Conservation (phyloP, 2,888 invertebrate genomes). For the Diogma glabrata region DNA sequence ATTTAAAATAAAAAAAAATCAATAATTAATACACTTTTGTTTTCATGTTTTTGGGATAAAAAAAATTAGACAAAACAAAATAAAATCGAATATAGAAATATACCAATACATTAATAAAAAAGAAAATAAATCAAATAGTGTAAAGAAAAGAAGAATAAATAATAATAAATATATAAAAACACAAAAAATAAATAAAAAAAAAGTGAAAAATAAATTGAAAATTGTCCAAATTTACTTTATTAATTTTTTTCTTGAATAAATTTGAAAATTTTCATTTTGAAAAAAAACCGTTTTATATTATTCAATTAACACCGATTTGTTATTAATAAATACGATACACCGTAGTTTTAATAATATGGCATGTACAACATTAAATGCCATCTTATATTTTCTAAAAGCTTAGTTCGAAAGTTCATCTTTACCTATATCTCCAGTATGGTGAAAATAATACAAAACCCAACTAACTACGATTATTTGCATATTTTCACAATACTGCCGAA, state of each 20-base stretch:
- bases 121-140: slow-evolving; percentile 4
- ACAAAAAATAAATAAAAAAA: not conserved
- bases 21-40: not conserved
- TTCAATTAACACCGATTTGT: too few species aligned
- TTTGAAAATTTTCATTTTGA: slow-evolving; percentile 14
- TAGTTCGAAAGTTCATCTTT: too few species aligned
- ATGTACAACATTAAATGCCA: too few species aligned
- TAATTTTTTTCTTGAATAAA: slow-evolving; percentile 15
- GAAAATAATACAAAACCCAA: too few species aligned
- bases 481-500: too few species aligned
- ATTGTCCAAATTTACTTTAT: slow-evolving; percentile 17
- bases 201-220: slow-evolving; percentile 5
- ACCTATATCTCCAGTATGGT: too few species aligned
- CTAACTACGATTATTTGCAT: too few species aligned
- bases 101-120: slow-evolving; percentile 5
- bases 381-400: too few species aligned
- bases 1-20: not conserved
- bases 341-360: too few species aligned
- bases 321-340: too few species aligned
- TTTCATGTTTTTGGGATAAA: slow-evolving; percentile 5
- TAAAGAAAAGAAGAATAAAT: slow-evolving; percentile 5
- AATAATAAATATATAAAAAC: not conserved
- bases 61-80: not conserved
- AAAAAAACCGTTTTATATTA: too few species aligned
- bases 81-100: not conserved